Evolutionary conservation across 53 echinoderm and acorn worm genomes (phyloP).

Genomic region (Echinarachnius parma): DNA sequence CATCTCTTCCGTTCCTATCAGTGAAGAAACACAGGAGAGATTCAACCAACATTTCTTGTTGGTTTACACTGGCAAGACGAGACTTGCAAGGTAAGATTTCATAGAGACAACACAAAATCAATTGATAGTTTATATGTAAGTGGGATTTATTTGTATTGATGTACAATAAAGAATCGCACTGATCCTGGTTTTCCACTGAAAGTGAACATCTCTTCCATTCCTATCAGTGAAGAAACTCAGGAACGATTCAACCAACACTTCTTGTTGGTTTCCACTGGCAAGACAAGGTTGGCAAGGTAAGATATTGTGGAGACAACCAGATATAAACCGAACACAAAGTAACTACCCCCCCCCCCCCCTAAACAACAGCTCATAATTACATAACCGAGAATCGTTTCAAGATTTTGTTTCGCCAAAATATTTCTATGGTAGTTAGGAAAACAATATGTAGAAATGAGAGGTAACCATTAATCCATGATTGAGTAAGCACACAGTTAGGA

Average conservation of each 20-base stretch:
- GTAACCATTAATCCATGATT: too few species aligned
- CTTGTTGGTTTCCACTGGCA: conserved; percentile 88
- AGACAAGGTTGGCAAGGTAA: conserved; percentile 94
- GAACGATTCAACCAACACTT: conserved; percentile 77
- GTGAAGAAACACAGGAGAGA: conserved; percentile 56
- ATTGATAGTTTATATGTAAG: too few species aligned
- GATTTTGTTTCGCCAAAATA: too few species aligned
- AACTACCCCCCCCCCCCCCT: too few species aligned
- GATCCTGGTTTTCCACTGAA: conserved; percentile 75
- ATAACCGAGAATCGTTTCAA: too few species aligned
- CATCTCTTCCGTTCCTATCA: conserved; percentile 64
- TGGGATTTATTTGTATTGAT: too few species aligned
- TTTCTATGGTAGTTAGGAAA: too few species aligned
- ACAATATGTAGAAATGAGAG: too few species aligned
- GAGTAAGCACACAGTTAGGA: too few species aligned
- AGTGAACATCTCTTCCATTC: conserved; percentile 72
- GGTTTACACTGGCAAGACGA: conserved; percentile 94
- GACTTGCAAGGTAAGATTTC: conserved; percentile 78
- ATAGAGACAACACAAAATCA: background rate
- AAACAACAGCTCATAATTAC: too few species aligned
- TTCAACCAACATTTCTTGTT: conserved; percentile 85
- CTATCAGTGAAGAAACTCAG: conserved; percentile 61
- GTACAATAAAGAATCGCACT: too few species aligned
- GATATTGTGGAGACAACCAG: background rate
- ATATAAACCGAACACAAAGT: background rate